Conservation (phyloP, 2,888 invertebrate genomes). For the Invenusta paracnida region DNA sequence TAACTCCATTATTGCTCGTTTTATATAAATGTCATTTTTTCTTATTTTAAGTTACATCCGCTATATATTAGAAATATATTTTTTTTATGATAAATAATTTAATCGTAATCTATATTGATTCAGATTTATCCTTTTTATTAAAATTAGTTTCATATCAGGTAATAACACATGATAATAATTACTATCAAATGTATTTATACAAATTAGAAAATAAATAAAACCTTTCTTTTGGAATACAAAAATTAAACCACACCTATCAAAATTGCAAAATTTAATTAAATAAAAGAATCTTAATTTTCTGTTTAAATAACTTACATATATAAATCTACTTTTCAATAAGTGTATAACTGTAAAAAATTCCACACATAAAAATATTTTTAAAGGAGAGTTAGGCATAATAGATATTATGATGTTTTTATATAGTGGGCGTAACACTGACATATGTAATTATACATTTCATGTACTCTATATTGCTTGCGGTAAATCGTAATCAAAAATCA, state of each 20-base stretch:
- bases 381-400: neutral
- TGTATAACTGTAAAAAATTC: neutral
- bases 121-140: neutral
- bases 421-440: neutral
- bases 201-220: neutral
- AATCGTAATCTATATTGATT: neutral
- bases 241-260: neutral
- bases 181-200: neutral
- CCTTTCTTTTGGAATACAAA: neutral
- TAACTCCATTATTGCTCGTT: neutral
- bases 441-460: neutral
- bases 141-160: neutral
- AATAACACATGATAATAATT: neutral
- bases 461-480: neutral
- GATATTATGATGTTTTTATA: neutral
- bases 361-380: neutral
- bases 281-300: neutral
- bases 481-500: neutral
- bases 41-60: no score
- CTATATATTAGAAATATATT: neutral
- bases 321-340: neutral
- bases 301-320: neutral
- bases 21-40: neutral
- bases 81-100: neutral
- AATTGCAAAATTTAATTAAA: neutral